Evolutionary conservation across 2,113 vertebrate genomes (phyloP), one percentile per base, ranked within the genome.

Genomic region (Seriola quinqueradiata): DNA sequence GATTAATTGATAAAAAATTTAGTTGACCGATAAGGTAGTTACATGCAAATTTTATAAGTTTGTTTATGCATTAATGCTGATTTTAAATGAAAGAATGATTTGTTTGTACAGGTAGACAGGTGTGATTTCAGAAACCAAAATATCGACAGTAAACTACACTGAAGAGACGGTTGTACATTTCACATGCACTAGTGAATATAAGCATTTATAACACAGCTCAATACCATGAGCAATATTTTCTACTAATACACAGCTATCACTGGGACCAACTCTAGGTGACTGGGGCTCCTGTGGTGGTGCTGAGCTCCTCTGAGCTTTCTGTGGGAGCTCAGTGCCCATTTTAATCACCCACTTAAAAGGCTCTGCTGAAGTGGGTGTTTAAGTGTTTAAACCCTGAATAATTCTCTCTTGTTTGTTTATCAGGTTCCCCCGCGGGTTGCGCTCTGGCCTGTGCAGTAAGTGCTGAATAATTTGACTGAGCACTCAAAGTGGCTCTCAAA

Each of bases 391-490:
- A 90, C 85, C 90, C 88, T 87, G 84, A 94, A 92, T 94, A 88
- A 94, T 92, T 93, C 79, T 91, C 84, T 82, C 75, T 85, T 90
- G 89, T 94, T 93, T 93, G 90, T 94, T 94, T 94, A 94, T 93
- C 87, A 69, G 67, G 64, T 85, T 79, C 84, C 91, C 90, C 79
- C 64, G 79, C 25, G 93, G 85, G 80, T 74, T 90, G 81, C 1
- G 87, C 88, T 89, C 71, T 80, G 90, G 90, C 90, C 90, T n/a
- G 44, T 88, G 80, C 70, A 83, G 82, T 79, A 86, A 89, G 86
- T 63, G 82, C 82, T 82, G 90, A 87, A 91, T 92, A 92, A 92
- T 93, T 92, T 86, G 84, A 91, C 79, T 74, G 77, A 89, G 83
- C 77, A 67, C 81, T 83, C 70, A 71, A 79, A 88, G 87, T 85